Conservation (phyloP, 2,888 invertebrate genomes). For the Alsophila aescularia region DNA sequence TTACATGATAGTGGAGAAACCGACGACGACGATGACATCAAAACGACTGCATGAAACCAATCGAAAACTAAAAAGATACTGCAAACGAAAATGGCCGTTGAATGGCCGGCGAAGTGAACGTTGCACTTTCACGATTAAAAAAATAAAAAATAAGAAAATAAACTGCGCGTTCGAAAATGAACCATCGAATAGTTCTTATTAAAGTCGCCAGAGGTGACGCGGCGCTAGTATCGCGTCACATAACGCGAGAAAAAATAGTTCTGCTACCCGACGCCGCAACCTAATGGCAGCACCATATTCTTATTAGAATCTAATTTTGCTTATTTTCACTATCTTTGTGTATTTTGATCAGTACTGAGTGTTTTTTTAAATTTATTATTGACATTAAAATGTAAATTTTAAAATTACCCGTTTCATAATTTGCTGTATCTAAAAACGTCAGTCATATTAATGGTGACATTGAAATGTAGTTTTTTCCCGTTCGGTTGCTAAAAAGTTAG, state of each 20-base stretch:
- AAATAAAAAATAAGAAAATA: slow-evolving; percentile 66
- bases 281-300: slow-evolving; percentile 61
- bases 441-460: too few relatives aligned
- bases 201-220: slow-evolving; percentile 46
- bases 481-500: neutral
- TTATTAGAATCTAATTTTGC: slow-evolving; percentile 40
- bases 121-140: slow-evolving; percentile 81
- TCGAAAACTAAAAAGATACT: slow-evolving; percentile 76
- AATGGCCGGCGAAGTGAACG: slow-evolving; percentile 78
- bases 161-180: slow-evolving; percentile 69
- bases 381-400: too few relatives aligned
- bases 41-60: slow-evolving; percentile 74
- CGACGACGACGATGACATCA: slow-evolving; percentile 64
- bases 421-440: neutral
- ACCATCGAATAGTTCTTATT: slow-evolving; percentile 69
- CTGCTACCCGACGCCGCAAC: slow-evolving; percentile 73
- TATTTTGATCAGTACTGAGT: too few relatives aligned
- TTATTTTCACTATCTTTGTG: too few relatives aligned
- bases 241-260: slow-evolving; percentile 57
- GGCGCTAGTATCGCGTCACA: slow-evolving; percentile 57
- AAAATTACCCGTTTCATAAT: too few relatives aligned
- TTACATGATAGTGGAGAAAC: slow-evolving; percentile 32
- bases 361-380: too few relatives aligned
- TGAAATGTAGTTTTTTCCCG: neutral
- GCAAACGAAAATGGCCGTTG: slow-evolving; percentile 74